Conservation (phyloP, 1,140 invertebrate genomes). For the Capitella teleta region DNA sequence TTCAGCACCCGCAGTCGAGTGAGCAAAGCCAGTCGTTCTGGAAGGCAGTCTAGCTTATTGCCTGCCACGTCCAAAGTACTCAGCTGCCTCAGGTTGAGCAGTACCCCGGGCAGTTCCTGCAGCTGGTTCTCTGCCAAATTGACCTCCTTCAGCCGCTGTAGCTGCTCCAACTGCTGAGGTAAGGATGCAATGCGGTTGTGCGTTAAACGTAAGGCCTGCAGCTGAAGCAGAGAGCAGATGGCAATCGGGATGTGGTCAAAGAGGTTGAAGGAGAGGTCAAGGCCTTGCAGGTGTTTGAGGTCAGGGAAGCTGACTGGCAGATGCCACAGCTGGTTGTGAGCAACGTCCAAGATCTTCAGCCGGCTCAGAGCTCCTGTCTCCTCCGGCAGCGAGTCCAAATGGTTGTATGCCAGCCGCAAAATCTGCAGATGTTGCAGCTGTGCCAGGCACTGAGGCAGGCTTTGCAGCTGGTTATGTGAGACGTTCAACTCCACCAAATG, state of each 20-base stretch:
- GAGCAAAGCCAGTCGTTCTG: not conserved
- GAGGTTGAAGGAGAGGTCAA: conserved; percentile 28
- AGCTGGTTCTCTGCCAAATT: conserved; percentile 26
- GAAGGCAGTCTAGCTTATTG: not conserved
- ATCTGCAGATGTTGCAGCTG: conserved; percentile 20
- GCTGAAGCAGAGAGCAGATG: conserved; percentile 22
- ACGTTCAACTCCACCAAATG: conserved; percentile 26
- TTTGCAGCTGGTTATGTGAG: conserved; percentile 24
- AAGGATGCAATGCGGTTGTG: conserved; percentile 25
- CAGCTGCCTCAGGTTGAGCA: conserved; percentile 19
- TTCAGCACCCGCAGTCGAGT: conserved; percentile 15
- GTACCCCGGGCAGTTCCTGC: conserved; percentile 18
- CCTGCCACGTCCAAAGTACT: conserved; percentile 2
- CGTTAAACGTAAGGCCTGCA: conserved; percentile 21
- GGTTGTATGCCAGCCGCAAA: conserved; percentile 26
- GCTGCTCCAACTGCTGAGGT: conserved; percentile 24
- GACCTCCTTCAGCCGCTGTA: conserved; percentile 25
- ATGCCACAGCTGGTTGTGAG: conserved; percentile 29
- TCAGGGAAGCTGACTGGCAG: conserved; percentile 25
- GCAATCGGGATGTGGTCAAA: conserved; percentile 31
- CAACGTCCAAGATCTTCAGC: conserved; percentile 25
- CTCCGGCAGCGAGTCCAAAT: conserved; percentile 27
- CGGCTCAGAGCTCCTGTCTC: conserved; percentile 24
- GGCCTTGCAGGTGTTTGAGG: conserved; percentile 16
- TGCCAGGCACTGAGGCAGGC: conserved; percentile 21